Evolutionary conservation across 2,113 vertebrate genomes (phyloP).

Genomic region (Nanorana parkeri): DNA sequence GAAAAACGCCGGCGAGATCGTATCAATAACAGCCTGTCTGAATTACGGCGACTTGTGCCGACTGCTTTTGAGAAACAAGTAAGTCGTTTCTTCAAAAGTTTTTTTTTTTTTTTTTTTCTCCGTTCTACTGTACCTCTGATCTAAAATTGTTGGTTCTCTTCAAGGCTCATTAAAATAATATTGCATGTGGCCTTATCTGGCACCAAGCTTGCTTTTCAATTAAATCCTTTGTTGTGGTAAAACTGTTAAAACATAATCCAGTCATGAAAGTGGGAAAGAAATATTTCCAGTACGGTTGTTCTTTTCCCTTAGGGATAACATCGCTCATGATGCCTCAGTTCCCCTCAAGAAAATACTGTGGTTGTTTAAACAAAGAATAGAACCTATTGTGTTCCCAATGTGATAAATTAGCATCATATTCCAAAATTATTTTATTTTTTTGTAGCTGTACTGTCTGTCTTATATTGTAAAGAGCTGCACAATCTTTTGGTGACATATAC

Average conservation of each 20-base stretch:
- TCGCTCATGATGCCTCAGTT: slow-evolving; percentile 72
- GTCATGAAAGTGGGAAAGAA: slow-evolving; percentile 69
- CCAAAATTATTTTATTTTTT: background rate
- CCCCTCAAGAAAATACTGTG: slow-evolving; percentile 60
- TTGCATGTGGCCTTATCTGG: slow-evolving; percentile 75
- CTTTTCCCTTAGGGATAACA: slow-evolving; percentile 74
- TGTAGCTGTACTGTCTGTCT: too few species aligned
- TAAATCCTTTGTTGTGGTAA: slow-evolving; percentile 82
- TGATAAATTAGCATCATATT: background rate
- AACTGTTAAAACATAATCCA: slow-evolving; percentile 80
- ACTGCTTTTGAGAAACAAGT: slow-evolving; percentile 97
- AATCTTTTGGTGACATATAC: too few species aligned
- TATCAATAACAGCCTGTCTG: slow-evolving; percentile 94
- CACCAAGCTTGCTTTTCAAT: slow-evolving; percentile 73
- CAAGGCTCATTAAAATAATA: slow-evolving; percentile 78
- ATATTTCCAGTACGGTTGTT: slow-evolving; percentile 79
- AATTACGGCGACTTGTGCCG: slow-evolving; percentile 90
- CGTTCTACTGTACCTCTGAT: slow-evolving; percentile 64
- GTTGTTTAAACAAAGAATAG: slow-evolving; percentile 23
- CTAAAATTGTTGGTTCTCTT: slow-evolving; percentile 71
- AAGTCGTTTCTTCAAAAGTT: slow-evolving; percentile 61
- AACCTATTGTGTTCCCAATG: background rate
- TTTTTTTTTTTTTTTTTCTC: slow-evolving; percentile 51
- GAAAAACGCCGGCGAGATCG: slow-evolving; percentile 95
- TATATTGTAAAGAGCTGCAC: too few species aligned